Evolutionary conservation across 2,888 invertebrate species (phyloP).

Genomic region (Brachyptera risi): DNA sequence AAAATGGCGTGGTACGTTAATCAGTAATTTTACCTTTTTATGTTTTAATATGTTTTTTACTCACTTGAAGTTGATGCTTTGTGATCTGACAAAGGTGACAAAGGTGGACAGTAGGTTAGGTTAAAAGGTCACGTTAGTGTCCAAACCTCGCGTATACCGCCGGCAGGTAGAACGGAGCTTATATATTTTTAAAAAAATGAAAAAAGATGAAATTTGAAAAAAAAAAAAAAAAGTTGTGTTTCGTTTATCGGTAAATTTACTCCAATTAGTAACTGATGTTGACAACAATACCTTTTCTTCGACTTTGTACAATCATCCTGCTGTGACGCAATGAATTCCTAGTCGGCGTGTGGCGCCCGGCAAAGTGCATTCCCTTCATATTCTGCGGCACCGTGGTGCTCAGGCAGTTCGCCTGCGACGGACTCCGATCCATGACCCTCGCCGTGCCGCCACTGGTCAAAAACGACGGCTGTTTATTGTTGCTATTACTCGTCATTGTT

Average conservation of each 20-base stretch:
- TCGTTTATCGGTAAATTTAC: neutral
- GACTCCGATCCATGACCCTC: constrained; percentile 40
- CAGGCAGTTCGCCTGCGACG: constrained; percentile 52
- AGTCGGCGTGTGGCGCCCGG: constrained; percentile 63
- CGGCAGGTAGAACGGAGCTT: too few species aligned
- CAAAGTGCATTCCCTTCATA: constrained; percentile 57
- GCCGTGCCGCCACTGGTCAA: constrained; percentile 28
- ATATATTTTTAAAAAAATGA: too few species aligned
- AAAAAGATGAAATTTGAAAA: too few species aligned
- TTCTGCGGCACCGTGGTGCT: constrained; percentile 67
- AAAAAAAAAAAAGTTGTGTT: too few species aligned
- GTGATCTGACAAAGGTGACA: too few species aligned
- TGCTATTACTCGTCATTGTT: constrained; percentile 10
- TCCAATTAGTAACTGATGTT: neutral
- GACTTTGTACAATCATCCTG: constrained; percentile 63
- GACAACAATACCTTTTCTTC: constrained; percentile 35
- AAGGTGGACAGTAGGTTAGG: too few species aligned
- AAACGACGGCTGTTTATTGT: constrained; percentile 34
- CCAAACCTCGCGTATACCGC: too few species aligned
- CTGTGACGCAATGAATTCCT: constrained; percentile 65
- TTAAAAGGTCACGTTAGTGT: too few species aligned
- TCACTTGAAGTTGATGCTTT: too few species aligned
- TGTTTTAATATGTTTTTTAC: too few species aligned
- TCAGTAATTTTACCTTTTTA: too few species aligned
- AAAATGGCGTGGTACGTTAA: too few species aligned